Base-by-base conservation (phyloP, 2,888 invertebrate species). In the Cataglyphis livida region DNA sequence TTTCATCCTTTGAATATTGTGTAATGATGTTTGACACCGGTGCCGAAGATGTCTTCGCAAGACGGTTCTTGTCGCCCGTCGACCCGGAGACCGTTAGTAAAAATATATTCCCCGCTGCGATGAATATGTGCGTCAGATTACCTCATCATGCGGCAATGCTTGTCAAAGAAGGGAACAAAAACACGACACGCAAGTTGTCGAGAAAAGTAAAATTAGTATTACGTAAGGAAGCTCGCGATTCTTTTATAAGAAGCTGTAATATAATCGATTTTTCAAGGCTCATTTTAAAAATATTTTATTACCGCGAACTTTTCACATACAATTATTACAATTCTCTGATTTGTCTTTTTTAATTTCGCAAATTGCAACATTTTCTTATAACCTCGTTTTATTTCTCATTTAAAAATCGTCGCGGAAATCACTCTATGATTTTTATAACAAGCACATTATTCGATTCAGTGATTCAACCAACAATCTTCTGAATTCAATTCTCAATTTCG, bases 11-110 rank as follows among this genome's bases (percentile, higher is more conserved):
- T 88, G 91, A 92, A 93, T 92, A 93, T 93, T 91, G 92, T 90
- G 92, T 91, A 93, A 93, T 91, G 93, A 92, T 88, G 92, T 92
- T 91, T 91, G 93, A 92, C 92, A 90, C 83, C 81, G 70, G 85
- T 85, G 73, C 65, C 87, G 62, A 92, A 91, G 89, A 92, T 90
- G 91, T 89, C 85, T 84, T 82, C 70, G 73, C 82, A 73, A 51
- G 57, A 48, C 82, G 66, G 51, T 71, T 57, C 59, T 70, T 79
- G 71, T 79, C 44, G 71, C n/a, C 6, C 32, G 10, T 21, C 68
- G 32, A 48, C 15, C 12, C 38, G 25, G 25, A 21, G 9, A 32
- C 51, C 41, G 76, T 78, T 78, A 18, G 44, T 62, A 57, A 64
- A 75, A 75, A 75, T 35, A 65, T 28, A 68, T 44, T 61, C 41